Conservation (phyloP, 2,888 invertebrate species). For the Quadriops clusia region DNA sequence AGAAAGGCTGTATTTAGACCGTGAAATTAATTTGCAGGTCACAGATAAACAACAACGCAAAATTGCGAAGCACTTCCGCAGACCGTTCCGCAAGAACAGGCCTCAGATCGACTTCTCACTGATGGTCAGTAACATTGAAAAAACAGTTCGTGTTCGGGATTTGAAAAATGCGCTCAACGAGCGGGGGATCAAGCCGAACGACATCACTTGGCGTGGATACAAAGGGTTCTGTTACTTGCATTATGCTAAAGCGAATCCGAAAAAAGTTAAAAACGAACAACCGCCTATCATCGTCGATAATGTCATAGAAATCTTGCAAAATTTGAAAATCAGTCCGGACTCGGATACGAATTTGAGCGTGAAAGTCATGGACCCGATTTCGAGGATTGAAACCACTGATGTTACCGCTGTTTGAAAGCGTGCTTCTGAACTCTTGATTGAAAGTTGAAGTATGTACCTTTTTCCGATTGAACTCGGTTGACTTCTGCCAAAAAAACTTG, state of each 20-base stretch:
- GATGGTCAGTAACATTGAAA: slow-evolving; percentile 59
- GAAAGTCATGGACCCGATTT: slow-evolving; percentile 41
- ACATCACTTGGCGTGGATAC: slow-evolving; percentile 54
- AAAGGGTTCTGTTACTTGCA: slow-evolving; percentile 47
- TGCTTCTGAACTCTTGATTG: too few relatives aligned
- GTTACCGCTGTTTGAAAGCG: slow-evolving; percentile 39
- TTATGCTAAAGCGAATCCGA: slow-evolving; percentile 51
- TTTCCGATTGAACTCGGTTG: too few relatives aligned
- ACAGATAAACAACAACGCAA: not conserved
- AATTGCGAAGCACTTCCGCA: slow-evolving; percentile 3
- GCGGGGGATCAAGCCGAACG: slow-evolving; percentile 62
- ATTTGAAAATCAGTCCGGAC: slow-evolving; percentile 34
- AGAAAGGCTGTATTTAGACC: too few relatives aligned
- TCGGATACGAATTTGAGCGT: slow-evolving; percentile 29
- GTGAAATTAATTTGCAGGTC: too few relatives aligned
- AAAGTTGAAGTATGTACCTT: too few relatives aligned
- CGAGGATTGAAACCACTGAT: slow-evolving; percentile 38
- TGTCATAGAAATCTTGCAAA: slow-evolving; percentile 39
- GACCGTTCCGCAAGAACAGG: slow-evolving; percentile 17
- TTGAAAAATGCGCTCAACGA: slow-evolving; percentile 60
- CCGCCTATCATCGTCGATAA: slow-evolving; percentile 36
- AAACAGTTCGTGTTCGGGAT: slow-evolving; percentile 59
- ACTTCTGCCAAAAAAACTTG: too few relatives aligned
- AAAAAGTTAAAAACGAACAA: slow-evolving; percentile 10
- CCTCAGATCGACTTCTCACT: slow-evolving; percentile 33